These are phyloP conservation scores for Halcyon badia DNA, from an alignment of 2,797 vertebrate genomes.

Conservation along the genomic window DNA sequence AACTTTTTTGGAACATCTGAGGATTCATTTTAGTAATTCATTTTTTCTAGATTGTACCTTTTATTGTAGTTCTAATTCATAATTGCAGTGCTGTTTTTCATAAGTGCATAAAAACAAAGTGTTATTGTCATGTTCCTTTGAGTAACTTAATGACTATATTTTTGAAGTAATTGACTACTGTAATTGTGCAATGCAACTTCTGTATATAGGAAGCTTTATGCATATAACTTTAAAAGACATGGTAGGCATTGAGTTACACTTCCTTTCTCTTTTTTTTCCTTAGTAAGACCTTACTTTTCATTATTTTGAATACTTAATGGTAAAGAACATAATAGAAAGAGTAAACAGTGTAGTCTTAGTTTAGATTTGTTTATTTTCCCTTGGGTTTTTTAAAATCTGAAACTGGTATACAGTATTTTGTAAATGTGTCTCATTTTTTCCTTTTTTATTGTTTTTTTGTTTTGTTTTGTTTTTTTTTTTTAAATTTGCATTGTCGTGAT, in stretches of 20 bases:
- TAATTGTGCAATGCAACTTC: not conserved
- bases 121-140: not conserved
- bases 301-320: not conserved
- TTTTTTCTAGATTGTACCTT: not conserved
- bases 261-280: not conserved
- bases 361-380: not conserved
- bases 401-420: not conserved
- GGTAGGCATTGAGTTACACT: not conserved
- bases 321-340: not conserved
- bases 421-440: not conserved
- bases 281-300: not conserved
- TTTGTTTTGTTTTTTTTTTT: not conserved
- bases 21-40: not conserved
- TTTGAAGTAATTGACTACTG: not conserved
- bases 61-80: not conserved
- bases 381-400: not conserved
- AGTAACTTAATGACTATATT: not conserved
- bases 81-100: not conserved
- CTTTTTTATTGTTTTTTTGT: not conserved
- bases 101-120: not conserved
- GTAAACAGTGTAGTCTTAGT: not conserved
- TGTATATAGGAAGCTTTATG: not conserved
- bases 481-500: not conserved
- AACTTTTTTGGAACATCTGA: not conserved
- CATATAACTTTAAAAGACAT: not conserved